Evolutionary conservation across 1,140 invertebrate species (phyloP).

Genomic region (Cherax destructor): DNA sequence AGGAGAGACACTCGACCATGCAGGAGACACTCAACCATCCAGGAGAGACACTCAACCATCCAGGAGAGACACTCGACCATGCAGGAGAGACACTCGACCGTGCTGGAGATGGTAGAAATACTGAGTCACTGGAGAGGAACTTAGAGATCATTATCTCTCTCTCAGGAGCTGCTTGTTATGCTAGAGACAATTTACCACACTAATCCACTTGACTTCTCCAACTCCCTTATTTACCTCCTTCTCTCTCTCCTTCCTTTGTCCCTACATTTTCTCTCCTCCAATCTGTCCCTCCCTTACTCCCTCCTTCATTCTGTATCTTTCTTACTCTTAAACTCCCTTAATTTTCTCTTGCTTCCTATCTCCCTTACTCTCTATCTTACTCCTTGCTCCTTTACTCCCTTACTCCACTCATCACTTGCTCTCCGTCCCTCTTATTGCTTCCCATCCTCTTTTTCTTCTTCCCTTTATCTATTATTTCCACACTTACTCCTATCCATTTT

Average conservation of each 20-base stretch:
- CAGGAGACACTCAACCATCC: too few relatives aligned
- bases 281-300: too few relatives aligned
- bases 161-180: background rate
- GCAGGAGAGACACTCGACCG: too few relatives aligned
- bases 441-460: too few relatives aligned
- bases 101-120: too few relatives aligned
- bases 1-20: too few relatives aligned
- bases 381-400: too few relatives aligned
- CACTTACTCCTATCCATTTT: background rate
- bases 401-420: background rate
- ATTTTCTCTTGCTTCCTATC: too few relatives aligned
- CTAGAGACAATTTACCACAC: background rate
- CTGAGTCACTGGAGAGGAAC: background rate
- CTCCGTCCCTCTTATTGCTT: background rate
- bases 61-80: too few relatives aligned
- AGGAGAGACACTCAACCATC: too few relatives aligned
- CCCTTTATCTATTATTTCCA: conserved; percentile 1
- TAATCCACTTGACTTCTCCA: background rate
- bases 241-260: background rate
- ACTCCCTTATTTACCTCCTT: background rate
- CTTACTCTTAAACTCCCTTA: background rate
- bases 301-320: too few relatives aligned
- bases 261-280: background rate
- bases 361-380: too few relatives aligned
- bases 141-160: background rate